Percentiles rank a stretch among this genome's conserved stretches.
Conservation (phyloP, 1,140 invertebrate genomes). For the Forficula auricularia region DNA sequence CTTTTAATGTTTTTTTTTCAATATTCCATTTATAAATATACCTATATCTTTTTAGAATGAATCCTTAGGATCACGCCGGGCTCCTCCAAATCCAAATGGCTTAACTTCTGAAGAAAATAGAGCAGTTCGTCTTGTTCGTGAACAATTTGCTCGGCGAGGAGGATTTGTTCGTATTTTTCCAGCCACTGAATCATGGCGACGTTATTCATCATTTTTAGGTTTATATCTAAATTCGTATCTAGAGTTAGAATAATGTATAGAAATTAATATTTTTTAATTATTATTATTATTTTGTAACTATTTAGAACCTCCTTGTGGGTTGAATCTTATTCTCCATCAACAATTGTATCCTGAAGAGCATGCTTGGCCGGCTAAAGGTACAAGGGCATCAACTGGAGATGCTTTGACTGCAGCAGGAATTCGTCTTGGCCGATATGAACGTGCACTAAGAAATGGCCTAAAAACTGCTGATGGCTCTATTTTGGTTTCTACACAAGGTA, state of each 20-base stretch:
- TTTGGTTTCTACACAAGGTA: too few relatives aligned
- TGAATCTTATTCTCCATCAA: constrained; percentile 64
- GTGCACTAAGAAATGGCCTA: constrained; percentile 36
- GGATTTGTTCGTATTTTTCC: constrained; percentile 88
- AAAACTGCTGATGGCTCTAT: constrained; percentile 21
- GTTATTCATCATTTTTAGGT: constrained; percentile 56
- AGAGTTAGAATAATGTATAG: neutral
- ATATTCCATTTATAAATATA: neutral
- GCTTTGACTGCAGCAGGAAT: constrained; percentile 23
- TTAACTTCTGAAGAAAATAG: constrained; percentile 63
- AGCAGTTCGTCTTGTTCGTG: constrained; percentile 53
- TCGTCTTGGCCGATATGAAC: constrained; percentile 31
- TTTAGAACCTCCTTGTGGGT: constrained; percentile 44
- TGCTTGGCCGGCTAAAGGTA: neutral
- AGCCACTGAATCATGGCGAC: constrained; percentile 66
- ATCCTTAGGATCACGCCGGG: neutral
- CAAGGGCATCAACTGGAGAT: constrained; percentile 18
- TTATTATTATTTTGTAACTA: neutral
- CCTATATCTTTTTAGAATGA: neutral
- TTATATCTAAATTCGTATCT: constrained; percentile 8
- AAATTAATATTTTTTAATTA: neutral
- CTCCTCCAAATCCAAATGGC: constrained; percentile 18
- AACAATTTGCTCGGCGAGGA: constrained; percentile 68
- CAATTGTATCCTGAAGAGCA: constrained; percentile 48
- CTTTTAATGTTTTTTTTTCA: too few relatives aligned